Percentiles rank a stretch among this genome's conserved stretches.
These are phyloP conservation scores for Lonchura striata DNA, from an alignment of 2,113 vertebrate species.

Conservation along the genomic window DNA sequence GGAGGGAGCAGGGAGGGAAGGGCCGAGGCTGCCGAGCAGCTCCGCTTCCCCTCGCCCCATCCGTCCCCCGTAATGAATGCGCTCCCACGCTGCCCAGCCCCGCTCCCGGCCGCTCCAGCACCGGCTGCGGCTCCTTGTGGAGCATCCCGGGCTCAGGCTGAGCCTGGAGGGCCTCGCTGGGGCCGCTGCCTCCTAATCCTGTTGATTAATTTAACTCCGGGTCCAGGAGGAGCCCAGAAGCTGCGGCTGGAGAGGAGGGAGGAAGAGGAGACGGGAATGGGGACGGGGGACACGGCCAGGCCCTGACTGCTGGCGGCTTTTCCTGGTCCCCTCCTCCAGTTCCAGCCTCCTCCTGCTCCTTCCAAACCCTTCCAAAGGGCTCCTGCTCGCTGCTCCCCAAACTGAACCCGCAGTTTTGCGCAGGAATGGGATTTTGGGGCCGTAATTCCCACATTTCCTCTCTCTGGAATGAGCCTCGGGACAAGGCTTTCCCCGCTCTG, in stretches of 20 bases:
- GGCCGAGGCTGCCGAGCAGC: not conserved
- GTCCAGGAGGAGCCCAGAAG: constrained; percentile 1
- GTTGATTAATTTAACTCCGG: constrained; percentile 61
- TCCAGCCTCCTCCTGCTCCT: not conserved
- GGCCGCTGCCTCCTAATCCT: constrained; percentile 55
- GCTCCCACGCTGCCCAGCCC: constrained; percentile 65
- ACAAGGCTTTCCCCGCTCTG: not conserved
- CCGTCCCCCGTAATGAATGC: constrained; percentile 80
- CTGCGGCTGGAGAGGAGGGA: not conserved
- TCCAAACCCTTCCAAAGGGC: not conserved
- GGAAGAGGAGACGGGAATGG: not conserved
- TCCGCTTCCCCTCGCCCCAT: not conserved
- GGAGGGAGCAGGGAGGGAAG: not conserved
- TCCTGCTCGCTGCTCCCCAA: not conserved
- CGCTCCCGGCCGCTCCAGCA: not conserved
- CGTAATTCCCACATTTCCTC: not conserved
- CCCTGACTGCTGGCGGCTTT: not conserved
- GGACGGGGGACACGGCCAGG: not conserved
- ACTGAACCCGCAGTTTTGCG: not conserved
- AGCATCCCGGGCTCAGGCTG: not conserved
- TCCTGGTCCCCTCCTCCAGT: not conserved
- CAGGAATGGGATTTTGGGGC: not conserved
- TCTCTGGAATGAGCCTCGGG: not conserved
- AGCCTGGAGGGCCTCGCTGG: constrained; percentile 16
- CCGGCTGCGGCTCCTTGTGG: not conserved